phyloP scores from a whole-genome alignment of 1,140 invertebrate genomes.

The Saccostrea echinata region DNA sequence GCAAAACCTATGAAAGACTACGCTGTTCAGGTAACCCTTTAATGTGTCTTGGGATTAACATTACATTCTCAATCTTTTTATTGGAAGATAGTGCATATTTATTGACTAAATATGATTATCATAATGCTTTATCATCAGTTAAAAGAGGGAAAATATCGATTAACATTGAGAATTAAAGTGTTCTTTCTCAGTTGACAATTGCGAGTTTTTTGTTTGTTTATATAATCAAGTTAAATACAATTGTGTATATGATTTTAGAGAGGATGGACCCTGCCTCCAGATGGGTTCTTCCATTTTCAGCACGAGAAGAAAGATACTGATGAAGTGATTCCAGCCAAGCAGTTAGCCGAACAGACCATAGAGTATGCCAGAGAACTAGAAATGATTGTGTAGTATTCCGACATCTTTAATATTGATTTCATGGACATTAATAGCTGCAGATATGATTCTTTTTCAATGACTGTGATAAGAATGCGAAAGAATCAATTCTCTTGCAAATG shows the following conservation, averaged over 20 bases:
- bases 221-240: too few species aligned
- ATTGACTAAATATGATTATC: neutral
- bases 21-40: conserved; percentile 82
- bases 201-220: too few species aligned
- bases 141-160: too few species aligned
- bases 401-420: too few species aligned
- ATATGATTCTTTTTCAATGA: too few species aligned
- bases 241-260: conserved; percentile 79
- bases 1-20: conserved; percentile 87
- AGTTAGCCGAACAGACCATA: conserved; percentile 95
- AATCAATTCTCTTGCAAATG: too few species aligned
- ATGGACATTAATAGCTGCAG: too few species aligned
- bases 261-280: conserved; percentile 88
- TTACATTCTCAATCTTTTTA: neutral
- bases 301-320: conserved; percentile 87
- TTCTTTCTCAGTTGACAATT: too few species aligned
- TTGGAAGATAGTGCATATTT: neutral
- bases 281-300: conserved; percentile 89
- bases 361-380: conserved; percentile 99
- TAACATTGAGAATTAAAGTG: too few species aligned
- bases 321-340: conserved; percentile 91
- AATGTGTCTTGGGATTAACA: too few species aligned
- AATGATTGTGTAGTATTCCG: conserved; percentile 92
- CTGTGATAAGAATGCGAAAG: too few species aligned
- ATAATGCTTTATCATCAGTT: neutral